These are phyloP conservation scores for Corvus moneduloides DNA, from an alignment of 2,113 vertebrate genomes.

Conservation along the genomic window DNA sequence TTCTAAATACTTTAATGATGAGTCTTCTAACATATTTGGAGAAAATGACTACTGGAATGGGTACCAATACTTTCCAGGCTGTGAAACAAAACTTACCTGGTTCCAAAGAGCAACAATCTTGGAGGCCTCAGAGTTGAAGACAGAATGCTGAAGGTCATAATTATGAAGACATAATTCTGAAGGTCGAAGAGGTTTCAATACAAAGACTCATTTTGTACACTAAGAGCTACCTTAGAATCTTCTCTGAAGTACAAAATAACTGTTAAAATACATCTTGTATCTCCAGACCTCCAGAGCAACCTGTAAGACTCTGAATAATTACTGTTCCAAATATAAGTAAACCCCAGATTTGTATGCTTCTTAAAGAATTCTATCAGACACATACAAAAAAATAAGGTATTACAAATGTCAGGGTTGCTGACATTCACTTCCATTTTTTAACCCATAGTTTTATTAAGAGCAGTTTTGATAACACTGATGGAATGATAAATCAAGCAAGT, in stretches of 20 bases:
- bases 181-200: background rate
- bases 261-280: background rate
- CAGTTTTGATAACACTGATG: background rate
- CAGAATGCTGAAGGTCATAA: background rate
- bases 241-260: background rate
- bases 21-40: background rate
- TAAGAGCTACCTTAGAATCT: background rate
- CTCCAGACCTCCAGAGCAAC: background rate
- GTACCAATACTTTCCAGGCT: background rate
- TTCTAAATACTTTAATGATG: background rate
- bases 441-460: background rate
- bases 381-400: background rate
- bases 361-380: background rate
- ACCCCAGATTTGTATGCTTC: background rate
- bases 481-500: background rate
- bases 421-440: background rate
- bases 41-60: background rate
- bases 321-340: background rate
- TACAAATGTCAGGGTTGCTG: background rate
- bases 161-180: background rate
- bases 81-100: background rate
- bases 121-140: background rate
- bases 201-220: background rate
- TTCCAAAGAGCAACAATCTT: background rate
- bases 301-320: background rate